phyloP scores from a whole-genome alignment of 2,888 invertebrate species.

The Magallana nippona region DNA sequence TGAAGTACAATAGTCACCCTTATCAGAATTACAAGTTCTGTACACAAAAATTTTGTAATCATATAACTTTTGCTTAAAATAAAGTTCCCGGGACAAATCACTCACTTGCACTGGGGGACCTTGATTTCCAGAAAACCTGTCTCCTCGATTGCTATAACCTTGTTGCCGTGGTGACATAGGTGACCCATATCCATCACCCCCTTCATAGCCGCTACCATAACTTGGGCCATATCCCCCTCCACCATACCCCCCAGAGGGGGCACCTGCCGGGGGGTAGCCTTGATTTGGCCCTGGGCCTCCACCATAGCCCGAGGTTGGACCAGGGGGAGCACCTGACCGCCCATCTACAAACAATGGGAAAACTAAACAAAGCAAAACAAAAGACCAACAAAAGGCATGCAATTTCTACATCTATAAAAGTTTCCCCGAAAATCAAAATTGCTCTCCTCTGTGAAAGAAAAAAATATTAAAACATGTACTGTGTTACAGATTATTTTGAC shows the following conservation, averaged over 20 bases:
- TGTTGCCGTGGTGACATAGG: constrained; percentile 34
- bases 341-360: not conserved
- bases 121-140: constrained; percentile 32
- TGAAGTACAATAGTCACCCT: no score
- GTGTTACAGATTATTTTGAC: no score
- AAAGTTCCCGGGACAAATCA: not conserved
- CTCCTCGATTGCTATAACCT: not conserved
- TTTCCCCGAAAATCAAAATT: not conserved
- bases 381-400: not conserved
- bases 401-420: not conserved
- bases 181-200: constrained; percentile 49
- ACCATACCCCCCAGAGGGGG: constrained; percentile 50
- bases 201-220: constrained; percentile 49
- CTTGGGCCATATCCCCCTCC: constrained; percentile 40
- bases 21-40: no score
- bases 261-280: constrained; percentile 48
- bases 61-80: not conserved
- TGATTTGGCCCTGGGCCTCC: constrained; percentile 36
- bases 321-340: constrained; percentile 35
- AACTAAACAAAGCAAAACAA: constrained; percentile 24
- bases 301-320: constrained; percentile 34
- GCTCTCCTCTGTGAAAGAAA: not conserved
- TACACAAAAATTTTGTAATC: no score
- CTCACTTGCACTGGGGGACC: constrained; percentile 22
- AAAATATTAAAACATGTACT: no score